Evolutionary conservation across 2,888 invertebrate species (phyloP), one percentile per base, ranked within the genome.

Genomic region (Yponomeuta cagnagella): DNA sequence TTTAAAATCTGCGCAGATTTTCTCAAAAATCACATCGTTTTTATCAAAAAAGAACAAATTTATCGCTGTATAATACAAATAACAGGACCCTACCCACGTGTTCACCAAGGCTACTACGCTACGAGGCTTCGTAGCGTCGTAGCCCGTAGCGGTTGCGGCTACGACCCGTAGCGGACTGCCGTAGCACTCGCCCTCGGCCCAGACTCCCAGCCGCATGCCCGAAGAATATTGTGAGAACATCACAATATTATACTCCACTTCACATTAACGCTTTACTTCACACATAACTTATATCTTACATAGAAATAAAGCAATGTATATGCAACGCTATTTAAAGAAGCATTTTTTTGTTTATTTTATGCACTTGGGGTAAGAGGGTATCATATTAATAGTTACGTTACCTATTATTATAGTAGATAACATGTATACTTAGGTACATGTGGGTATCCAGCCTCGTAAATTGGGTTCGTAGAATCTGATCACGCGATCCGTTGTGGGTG

Each of bases 101-200:
- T 66, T 68, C 31, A 43, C 33, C 10, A 48, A 30, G 52, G 68
- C 48, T 43, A 63, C 69, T 12, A 64, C 66, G 73, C 71, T 73
- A 73, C 71, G 70, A 74, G 43, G 43, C 43, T 43, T 43, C 83
- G 87, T 83, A 83, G 82, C 79, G 37, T 69, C 66, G 69, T 73
- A 75, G 75, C 74, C 75, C 86, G 88, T 87, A 85, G 88, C 86
- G 76, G 76, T 77, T 80, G 77, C 78, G 75, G 79, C 89, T 86
- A 87, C 88, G 87, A 74, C 78, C 77, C 86, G 88, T 88, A 88
- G 87, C 82, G 76, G 80, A 91, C 90, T 91, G 89, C 85, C 80
- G 80, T 70, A 67, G 65, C 30, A 4, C 30, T 30, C 33, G 15
- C 68, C 33, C 12, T 5, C 23, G 68, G 10, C 48, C 52, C 58